Evolutionary conservation across 35 echinoderm and acorn worm species (phyloP).

Genomic region (Apostichopus japonicus): DNA sequence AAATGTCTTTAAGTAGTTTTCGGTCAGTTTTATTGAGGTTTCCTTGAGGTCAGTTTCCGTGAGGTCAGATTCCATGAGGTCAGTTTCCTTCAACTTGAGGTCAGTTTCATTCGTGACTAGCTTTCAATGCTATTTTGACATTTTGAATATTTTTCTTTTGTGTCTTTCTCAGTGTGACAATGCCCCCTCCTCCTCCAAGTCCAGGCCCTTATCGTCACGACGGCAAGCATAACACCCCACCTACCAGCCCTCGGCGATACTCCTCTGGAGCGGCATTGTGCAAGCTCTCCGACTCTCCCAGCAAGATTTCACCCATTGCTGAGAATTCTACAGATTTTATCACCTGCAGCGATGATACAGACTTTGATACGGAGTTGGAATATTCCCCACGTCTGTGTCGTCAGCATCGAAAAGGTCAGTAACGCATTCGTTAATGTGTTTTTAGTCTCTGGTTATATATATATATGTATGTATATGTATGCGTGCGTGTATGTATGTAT

Average conservation of each 20-base stretch:
- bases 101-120: not conserved
- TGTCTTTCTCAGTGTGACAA: not conserved
- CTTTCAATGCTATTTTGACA: not conserved
- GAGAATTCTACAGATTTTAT: constrained; percentile 47
- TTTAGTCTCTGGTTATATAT: too few relatives aligned
- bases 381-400: constrained; percentile 24
- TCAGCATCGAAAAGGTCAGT: constrained; percentile 44
- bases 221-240: constrained; percentile 37
- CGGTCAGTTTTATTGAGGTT: too few relatives aligned
- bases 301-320: constrained; percentile 52
- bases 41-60: too few relatives aligned
- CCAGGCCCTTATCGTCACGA: not conserved
- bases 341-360: constrained; percentile 39
- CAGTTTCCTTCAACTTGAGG: too few relatives aligned
- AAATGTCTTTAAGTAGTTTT: too few relatives aligned
- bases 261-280: constrained; percentile 10
- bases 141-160: not conserved
- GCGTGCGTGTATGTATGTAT: too few relatives aligned
- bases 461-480: too few relatives aligned
- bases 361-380: constrained; percentile 20
- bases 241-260: constrained; percentile 36
- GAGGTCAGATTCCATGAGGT: too few relatives aligned
- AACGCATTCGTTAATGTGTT: too few relatives aligned
- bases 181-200: constrained; percentile 25
- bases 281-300: constrained; percentile 39